Percentiles rank a stretch among this genome's conserved stretches.
Evolutionary conservation across 2,113 vertebrate species (phyloP).

Genomic region (Elgaria multicarinata): DNA sequence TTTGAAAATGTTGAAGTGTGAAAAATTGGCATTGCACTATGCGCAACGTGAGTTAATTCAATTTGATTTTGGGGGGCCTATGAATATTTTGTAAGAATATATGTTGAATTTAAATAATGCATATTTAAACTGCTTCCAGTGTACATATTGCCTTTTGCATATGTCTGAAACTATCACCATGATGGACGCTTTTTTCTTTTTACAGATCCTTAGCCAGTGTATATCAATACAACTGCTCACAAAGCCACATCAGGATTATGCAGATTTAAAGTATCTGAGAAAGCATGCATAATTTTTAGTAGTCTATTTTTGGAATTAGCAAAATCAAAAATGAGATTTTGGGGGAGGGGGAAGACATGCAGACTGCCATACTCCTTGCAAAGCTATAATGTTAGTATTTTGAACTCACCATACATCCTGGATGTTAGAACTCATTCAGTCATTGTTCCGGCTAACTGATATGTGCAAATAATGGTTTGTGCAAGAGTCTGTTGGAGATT

Average conservation of each 20-base stretch:
- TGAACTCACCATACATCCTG: not conserved
- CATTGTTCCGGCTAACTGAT: not conserved
- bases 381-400: not conserved
- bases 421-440: not conserved
- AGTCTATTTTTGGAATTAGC: constrained; percentile 54
- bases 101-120: constrained; percentile 52
- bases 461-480: not conserved
- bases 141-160: constrained; percentile 42
- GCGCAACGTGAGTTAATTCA: not conserved
- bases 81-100: not conserved
- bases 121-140: constrained; percentile 36
- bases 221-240: constrained; percentile 50
- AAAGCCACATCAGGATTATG: not conserved
- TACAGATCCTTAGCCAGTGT: constrained; percentile 36
- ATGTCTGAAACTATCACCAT: constrained; percentile 44
- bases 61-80: constrained; percentile 15
- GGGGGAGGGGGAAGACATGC: not conserved
- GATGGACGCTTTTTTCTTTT: not conserved
- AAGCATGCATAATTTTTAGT: constrained; percentile 57
- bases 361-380: constrained; percentile 54
- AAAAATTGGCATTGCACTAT: not conserved
- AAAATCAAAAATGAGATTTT: constrained; percentile 51
- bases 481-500: not conserved
- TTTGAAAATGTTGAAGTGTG: not conserved
- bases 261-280: constrained; percentile 39